These are phyloP conservation scores for Saccostrea glomerata DNA, from an alignment of 1,140 invertebrate species.

Conservation along the genomic window DNA sequence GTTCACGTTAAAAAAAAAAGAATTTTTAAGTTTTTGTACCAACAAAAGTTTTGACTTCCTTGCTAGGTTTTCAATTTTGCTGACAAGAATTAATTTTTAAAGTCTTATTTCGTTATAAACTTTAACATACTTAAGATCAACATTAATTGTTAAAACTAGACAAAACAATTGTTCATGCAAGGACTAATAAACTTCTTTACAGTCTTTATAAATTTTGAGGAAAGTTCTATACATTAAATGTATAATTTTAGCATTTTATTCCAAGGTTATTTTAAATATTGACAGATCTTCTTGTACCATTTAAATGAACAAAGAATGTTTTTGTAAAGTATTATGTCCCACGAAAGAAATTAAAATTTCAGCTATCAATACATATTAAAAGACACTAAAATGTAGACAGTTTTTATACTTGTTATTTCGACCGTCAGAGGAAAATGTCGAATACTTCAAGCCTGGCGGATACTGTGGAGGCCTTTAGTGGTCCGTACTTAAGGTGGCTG, in stretches of 20 bases:
- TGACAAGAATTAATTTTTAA: no score
- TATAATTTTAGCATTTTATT: not conserved
- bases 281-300: not conserved
- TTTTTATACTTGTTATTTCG: not conserved
- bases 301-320: conserved; percentile 28
- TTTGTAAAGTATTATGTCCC: conserved; percentile 4
- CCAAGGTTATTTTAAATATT: conserved; percentile 6
- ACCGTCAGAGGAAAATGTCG: not conserved
- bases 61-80: no score
- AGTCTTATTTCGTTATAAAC: no score
- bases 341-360: not conserved
- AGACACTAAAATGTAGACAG: not conserved
- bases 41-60: no score
- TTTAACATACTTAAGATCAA: no score
- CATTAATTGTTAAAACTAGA: no score
- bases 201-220: not conserved
- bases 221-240: not conserved
- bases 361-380: not conserved
- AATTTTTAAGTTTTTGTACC: no score
- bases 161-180: no score
- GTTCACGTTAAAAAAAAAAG: no score
- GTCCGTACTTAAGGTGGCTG: conserved; percentile 49
- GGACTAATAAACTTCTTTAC: not conserved
- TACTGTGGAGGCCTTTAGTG: conserved; percentile 41
- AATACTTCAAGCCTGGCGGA: not conserved